Evolutionary conservation across 2,888 invertebrate genomes (phyloP), one percentile per base, ranked within the genome.

Genomic region (Archips crataeganus): DNA sequence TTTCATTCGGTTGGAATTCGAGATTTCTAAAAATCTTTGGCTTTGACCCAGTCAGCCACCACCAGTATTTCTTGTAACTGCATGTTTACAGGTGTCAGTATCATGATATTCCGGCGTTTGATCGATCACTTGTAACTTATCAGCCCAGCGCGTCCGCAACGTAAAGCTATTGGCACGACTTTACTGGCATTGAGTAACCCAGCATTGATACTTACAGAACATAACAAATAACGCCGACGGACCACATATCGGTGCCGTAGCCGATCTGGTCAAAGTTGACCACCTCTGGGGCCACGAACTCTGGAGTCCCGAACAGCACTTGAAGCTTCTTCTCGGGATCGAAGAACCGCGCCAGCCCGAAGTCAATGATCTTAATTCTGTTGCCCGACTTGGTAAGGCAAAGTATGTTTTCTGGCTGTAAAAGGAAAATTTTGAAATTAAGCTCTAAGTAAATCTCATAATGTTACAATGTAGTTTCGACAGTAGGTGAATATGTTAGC

Each of bases 231-330:
- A 99, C 99, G 60, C 99, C 99, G 36, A 99, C 97, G 70, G 98
- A 98, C 99, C 99, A 99, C 99, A 99, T 99, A 86, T 99, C 99
- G 0, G 99, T 99, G 9, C 98, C 97, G 85, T 97, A 99, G 72
- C 98, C 98, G 83, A 99, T 98, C 85, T 97, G 97, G 88, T 99
- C 99, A 90, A 99, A 99, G 95, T 99, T 99, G 57, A 99, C 98
- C 39, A 99, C 99, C 95, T 99, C 99, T 0, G 99, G 99, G 0
- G 99, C 99, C 66, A 99, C 99, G 88, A 99, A 99, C 94, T 99
- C 99, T 0, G 99, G 99, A 0, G 99, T 99, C 0, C 99, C 99
- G 87, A 99, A 99, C 69, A 99, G 94, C 3, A 99, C 98, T 91
- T 98, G 98, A 69, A 99, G 94, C 85, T 98, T 98, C 95, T 98